A percentile compares a stretch with the other conserved stretches of the same genome.
Evolutionary conservation across 2,113 vertebrate genomes (phyloP).

Genomic region (Columbina picui): DNA sequence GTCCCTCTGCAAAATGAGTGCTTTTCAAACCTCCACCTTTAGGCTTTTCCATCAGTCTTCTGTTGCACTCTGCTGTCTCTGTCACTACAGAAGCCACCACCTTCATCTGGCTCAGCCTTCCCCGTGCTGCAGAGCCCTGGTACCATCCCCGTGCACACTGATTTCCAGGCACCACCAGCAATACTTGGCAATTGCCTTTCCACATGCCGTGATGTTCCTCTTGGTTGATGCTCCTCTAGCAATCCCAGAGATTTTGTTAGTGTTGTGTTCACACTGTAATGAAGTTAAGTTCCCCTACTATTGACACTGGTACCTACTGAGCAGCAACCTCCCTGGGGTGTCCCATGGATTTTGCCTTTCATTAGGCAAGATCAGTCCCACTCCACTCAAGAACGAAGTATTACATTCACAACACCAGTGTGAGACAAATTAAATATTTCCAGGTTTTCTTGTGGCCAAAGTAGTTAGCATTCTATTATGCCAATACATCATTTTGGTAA

Average conservation of each 20-base stretch:
- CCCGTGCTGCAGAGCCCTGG: background rate
- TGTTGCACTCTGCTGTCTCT: rapidly evolving
- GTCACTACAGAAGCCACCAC: background rate
- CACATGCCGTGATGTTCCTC: background rate
- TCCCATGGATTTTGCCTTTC: background rate
- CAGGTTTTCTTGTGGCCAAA: background rate
- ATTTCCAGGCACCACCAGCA: background rate
- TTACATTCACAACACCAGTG: background rate
- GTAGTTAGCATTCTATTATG: background rate
- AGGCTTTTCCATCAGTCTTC: background rate
- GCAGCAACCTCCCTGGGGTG: background rate
- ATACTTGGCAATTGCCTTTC: rapidly evolving
- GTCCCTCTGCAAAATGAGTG: background rate
- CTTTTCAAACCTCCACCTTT: background rate
- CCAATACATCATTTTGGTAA: background rate
- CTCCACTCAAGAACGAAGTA: background rate
- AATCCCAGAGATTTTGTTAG: background rate
- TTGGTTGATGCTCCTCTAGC: background rate
- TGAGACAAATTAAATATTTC: background rate
- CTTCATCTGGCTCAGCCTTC: background rate
- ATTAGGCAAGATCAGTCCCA: background rate
- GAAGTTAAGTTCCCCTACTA: background rate
- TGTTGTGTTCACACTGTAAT: background rate
- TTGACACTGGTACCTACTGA: background rate
- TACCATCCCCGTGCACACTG: rapidly evolving